These are phyloP conservation scores for Piezodorus guildinii DNA, from an alignment of 1,140 invertebrate genomes.

Conservation along the genomic window DNA sequence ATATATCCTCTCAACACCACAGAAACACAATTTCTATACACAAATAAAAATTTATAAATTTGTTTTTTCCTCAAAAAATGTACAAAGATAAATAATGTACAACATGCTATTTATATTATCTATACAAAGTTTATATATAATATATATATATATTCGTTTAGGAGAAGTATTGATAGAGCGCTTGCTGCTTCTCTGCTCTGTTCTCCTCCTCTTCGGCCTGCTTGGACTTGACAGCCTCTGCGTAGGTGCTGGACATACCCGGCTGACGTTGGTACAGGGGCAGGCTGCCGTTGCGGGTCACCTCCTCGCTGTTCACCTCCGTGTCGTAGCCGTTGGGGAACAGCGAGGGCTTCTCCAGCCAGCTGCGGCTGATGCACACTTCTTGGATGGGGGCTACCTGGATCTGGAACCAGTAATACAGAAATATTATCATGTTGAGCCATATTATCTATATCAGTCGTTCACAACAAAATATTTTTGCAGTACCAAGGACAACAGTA, in stretches of 20 bases:
- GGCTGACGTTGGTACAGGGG: not conserved
- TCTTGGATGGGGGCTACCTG: not conserved
- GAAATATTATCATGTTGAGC: too few relatives aligned
- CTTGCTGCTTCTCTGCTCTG: not conserved
- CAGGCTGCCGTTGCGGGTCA: not conserved
- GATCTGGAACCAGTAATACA: too few relatives aligned
- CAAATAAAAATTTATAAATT: conserved; percentile 1
- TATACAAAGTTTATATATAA: conserved; percentile 9
- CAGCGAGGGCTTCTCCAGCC: not conserved
- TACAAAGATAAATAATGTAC: conserved; percentile 2
- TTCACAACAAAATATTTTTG: too few relatives aligned
- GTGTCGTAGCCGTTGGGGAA: not conserved
- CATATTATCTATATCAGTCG: too few relatives aligned
- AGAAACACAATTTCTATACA: not conserved
- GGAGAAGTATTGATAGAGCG: conserved; percentile 1
- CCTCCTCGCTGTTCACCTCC: not conserved
- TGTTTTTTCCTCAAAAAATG: too few relatives aligned
- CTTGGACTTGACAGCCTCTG: not conserved
- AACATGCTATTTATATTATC: conserved; percentile 8
- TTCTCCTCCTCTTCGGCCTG: not conserved
- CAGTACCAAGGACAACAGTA: too few relatives aligned
- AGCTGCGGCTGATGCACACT: not conserved
- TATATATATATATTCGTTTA: conserved; percentile 5
- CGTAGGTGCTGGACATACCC: not conserved
- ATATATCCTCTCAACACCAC: not conserved